Base-by-base conservation (phyloP, 2,888 invertebrate species). In the Dasypogon diadema region DNA sequence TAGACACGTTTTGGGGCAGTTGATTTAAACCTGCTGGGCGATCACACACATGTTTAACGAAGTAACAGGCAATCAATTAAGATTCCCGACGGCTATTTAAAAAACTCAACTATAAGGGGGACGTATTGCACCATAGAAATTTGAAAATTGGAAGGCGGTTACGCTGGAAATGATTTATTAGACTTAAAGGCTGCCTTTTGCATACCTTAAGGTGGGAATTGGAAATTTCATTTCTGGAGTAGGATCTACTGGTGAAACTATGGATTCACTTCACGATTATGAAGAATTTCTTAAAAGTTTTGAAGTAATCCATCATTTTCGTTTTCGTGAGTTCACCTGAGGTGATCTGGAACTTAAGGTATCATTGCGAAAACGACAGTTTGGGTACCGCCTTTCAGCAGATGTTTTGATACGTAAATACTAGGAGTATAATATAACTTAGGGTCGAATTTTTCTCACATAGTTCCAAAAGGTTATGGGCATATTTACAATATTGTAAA, bases 71-170 rank as follows among this genome's bases (percentile, higher is more conserved):
- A 58, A 58, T 58, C 58, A 58, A 58, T 58, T 58, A 58, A 16
- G 16, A 30, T 58, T 58, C 58, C 58, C 58, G 58, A 58, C 58
- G 58, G 58, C 58, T n/a, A 58, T 58, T 58, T 58, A 26, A 58
- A 58, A 58, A n/a, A n/a, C 26, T 58, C 58, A 30, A 30, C 58
- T 30, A 58, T n/a, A n/a, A 58, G 26, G 58, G 58, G 58, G 26
- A 58, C 58, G 26, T 24, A 16, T 58, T 58, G 34, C 58, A 30
- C 30, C 58, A 58, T n/a, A 30, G 30, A 30, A 30, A 30, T 30
- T 30, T 12, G 14, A 30, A 58, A 58, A 34, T 58, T 58, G 16
- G 58, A 58, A 58, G 58, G 58, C 58, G 58, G 34, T 30, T 58
- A 30, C 58, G 8, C 16, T 16, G 16, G 34, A 58, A 58, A 58